Evolutionary conservation across 2,797 vertebrate species (phyloP).

Genomic region (Ctenopoma multispine): DNA sequence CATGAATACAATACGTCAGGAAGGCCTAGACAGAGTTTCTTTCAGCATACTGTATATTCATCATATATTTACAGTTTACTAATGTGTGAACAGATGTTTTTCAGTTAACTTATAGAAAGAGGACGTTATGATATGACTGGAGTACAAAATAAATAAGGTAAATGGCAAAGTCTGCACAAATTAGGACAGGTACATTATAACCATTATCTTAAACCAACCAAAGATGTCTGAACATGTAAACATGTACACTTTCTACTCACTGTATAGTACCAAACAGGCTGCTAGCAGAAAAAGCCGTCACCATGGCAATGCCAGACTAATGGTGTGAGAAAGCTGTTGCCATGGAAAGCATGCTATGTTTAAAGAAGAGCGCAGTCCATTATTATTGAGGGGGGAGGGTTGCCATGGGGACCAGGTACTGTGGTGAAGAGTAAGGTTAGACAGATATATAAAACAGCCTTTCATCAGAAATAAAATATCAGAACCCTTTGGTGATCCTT

Average conservation of each 20-base stretch:
- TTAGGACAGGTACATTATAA: not conserved
- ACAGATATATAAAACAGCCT: constrained; percentile 3
- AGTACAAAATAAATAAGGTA: too few relatives aligned
- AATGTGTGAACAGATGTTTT: too few relatives aligned
- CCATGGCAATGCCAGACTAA: constrained; percentile 34
- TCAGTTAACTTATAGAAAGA: too few relatives aligned
- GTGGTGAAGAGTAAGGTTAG: constrained; percentile 20
- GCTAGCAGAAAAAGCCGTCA: constrained; percentile 32
- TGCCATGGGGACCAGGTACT: constrained; percentile 74
- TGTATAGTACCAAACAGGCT: not conserved
- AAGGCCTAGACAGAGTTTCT: too few relatives aligned
- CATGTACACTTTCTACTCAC: too few relatives aligned
- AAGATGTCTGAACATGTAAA: too few relatives aligned
- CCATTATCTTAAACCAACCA: not conserved
- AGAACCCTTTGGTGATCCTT: not conserved
- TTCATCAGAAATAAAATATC: constrained; percentile 13
- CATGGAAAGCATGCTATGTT: constrained; percentile 61
- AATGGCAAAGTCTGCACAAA: not conserved
- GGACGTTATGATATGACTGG: too few relatives aligned
- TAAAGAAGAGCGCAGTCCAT: constrained; percentile 43
- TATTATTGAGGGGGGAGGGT: constrained; percentile 58
- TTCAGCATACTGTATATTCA: too few relatives aligned
- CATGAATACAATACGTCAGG: too few relatives aligned
- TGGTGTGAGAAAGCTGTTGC: constrained; percentile 43
- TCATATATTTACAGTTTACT: too few relatives aligned